Percentiles rank a stretch among this genome's conserved stretches.
Conservation (phyloP, 2,888 invertebrate genomes). For the Parapristionchus giblindavisi region DNA sequence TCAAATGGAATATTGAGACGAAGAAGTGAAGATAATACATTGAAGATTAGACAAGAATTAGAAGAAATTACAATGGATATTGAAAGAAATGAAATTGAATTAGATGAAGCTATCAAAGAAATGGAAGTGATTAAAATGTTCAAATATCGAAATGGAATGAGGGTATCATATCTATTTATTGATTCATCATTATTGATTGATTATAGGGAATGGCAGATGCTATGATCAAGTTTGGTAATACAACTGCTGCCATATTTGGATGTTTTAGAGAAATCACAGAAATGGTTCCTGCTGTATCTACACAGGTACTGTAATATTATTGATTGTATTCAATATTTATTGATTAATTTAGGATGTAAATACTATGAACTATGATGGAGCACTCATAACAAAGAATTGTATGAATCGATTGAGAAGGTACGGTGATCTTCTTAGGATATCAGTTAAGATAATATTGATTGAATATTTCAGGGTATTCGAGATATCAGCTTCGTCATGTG, state of each 20-base stretch:
- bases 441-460: background rate
- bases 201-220: conserved; percentile 51
- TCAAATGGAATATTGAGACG: background rate
- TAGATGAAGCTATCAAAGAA: conserved; percentile 44
- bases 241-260: conserved; percentile 47
- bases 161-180: conserved; percentile 37
- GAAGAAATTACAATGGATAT: conserved; percentile 34
- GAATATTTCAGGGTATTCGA: conserved; percentile 8
- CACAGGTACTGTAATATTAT: conserved; percentile 38
- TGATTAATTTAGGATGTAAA: conserved; percentile 30
- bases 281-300: conserved; percentile 53
- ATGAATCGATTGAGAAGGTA: conserved; percentile 19
- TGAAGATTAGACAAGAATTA: conserved; percentile 14
- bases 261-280: conserved; percentile 56
- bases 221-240: conserved; percentile 40
- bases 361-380: conserved; percentile 37
- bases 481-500: background rate
- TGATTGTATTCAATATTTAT: background rate
- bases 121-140: conserved; percentile 54
- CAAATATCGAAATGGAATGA: conserved; percentile 51
- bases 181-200: background rate
- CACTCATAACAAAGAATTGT: conserved; percentile 22
- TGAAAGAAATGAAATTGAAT: conserved; percentile 41
- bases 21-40: conserved; percentile 25
- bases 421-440: background rate